Conservation (phyloP, 2,797 vertebrate species). For the Threskiornis aethiopicus region DNA sequence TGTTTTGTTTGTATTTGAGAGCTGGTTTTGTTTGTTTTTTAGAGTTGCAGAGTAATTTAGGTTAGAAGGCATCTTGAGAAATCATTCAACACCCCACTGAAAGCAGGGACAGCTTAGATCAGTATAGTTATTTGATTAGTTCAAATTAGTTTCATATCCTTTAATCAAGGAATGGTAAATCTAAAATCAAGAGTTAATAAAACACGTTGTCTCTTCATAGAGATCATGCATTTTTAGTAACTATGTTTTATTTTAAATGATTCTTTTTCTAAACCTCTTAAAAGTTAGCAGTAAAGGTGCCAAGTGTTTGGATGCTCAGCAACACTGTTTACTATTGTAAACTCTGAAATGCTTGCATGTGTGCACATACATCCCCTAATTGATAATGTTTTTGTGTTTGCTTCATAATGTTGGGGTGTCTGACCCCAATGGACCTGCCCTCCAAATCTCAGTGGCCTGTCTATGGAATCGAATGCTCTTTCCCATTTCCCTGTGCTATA, state of each 20-base stretch:
- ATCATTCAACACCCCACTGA: background rate
- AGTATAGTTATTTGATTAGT: background rate
- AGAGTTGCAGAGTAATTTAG: background rate
- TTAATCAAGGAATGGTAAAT: background rate
- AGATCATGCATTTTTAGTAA: background rate
- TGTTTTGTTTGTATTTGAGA: background rate
- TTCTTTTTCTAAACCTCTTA: background rate
- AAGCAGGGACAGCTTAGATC: background rate
- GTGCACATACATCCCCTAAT: background rate
- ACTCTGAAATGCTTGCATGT: background rate
- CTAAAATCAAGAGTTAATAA: background rate
- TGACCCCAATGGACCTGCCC: background rate
- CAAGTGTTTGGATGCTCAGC: background rate
- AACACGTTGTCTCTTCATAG: background rate
- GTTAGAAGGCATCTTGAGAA: background rate
- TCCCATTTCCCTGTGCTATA: background rate
- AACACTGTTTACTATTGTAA: background rate
- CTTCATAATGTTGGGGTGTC: fast-evolving
- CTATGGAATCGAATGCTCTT: background rate
- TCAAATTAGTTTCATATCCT: background rate
- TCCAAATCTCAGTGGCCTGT: background rate
- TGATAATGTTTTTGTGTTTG: background rate
- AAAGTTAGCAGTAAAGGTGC: background rate
- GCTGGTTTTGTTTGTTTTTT: background rate
- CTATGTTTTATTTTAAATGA: background rate